Evolutionary conservation across 2,888 invertebrate species (phyloP).

Genomic region (Diaperis boleti): DNA sequence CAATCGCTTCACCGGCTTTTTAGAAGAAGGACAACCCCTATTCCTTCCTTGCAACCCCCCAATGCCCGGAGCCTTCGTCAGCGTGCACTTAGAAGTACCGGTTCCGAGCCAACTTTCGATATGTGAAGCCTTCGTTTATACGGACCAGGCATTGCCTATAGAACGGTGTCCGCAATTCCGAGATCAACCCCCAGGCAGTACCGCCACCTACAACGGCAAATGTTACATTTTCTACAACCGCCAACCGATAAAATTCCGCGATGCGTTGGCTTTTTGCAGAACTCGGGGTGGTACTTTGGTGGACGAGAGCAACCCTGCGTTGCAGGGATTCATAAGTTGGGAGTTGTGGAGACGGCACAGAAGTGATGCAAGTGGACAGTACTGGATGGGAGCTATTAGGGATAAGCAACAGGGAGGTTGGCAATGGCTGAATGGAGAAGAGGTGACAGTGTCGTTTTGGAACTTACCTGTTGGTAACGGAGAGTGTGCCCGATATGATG

Average conservation of each 20-base stretch:
- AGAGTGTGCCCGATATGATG: slow-evolving; percentile 91
- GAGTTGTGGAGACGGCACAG: slow-evolving; percentile 92
- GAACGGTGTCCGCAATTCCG: slow-evolving; percentile 93
- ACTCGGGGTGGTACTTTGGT: slow-evolving; percentile 84
- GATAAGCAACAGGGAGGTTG: slow-evolving; percentile 85
- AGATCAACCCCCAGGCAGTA: slow-evolving; percentile 92
- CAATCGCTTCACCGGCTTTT: slow-evolving; percentile 87
- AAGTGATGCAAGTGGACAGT: slow-evolving; percentile 91
- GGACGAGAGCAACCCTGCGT: slow-evolving; percentile 92
- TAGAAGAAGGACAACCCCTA: slow-evolving; percentile 91
- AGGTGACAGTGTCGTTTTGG: slow-evolving; percentile 93
- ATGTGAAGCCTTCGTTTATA: slow-evolving; percentile 94
- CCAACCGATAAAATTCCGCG: slow-evolving; percentile 84
- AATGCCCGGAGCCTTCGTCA: slow-evolving; percentile 95
- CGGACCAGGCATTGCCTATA: slow-evolving; percentile 91
- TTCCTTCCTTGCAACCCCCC: slow-evolving; percentile 95
- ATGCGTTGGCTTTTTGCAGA: slow-evolving; percentile 84
- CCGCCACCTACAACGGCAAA: slow-evolving; percentile 94
- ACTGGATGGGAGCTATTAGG: slow-evolving; percentile 95
- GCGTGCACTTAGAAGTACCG: slow-evolving; percentile 87
- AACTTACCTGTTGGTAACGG: slow-evolving; percentile 86
- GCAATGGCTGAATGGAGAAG: slow-evolving; percentile 92
- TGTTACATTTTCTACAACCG: slow-evolving; percentile 94
- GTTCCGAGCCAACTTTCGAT: slow-evolving; percentile 84
- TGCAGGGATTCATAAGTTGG: slow-evolving; percentile 96